Evolutionary conservation across 2,888 invertebrate species (phyloP), one percentile per base, ranked within the genome.

Genomic region (Zaprionus lineosus): DNA sequence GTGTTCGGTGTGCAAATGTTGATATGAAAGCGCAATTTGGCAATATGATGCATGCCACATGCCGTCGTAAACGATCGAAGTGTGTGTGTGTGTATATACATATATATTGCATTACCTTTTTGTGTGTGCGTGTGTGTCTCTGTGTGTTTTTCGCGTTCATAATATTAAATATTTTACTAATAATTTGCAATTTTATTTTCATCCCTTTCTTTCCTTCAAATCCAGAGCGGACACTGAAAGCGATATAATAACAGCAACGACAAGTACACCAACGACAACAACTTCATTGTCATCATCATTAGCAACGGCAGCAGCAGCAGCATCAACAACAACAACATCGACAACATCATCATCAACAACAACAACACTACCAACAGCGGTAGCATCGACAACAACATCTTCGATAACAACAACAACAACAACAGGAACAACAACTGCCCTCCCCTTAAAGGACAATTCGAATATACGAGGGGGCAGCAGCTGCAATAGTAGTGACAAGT

Each of bases 391-490:
- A 29, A 11, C 51, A 21, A 1, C 46, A 47, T 5, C 43, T 28
- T 2, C 33, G 28, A 2, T 60, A 41, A 18, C 29, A 26, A 21
- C 53, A 70, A 48, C 68, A 51, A 34, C 53, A 44, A 8, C 46
- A 37, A 40, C 64, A 50, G 75, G 75, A 69, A 62, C 76, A 72
- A 51, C 78, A 59, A 56, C 75, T 43, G 64, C 72, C 15, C 86
- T 85, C 43, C 90, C 90, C 15, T 69, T 90, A 8, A 90, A 89
- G 70, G 89, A 89, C 62, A 89, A 90, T 51, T 88, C 90, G 31
- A 90, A 90, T 79, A 90, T 89, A 48, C 70, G 88, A 78, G 63
- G 61, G 56, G 66, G 51, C 31, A 55, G 48, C 57, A 59, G 39
- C 34, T 51, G 12, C 91, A 92, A 74, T 91, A 91, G 66, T 91